These are phyloP conservation scores for Himantopus leucocephalus DNA, from an alignment of 2,113 vertebrate genomes.

Conservation along the genomic window DNA sequence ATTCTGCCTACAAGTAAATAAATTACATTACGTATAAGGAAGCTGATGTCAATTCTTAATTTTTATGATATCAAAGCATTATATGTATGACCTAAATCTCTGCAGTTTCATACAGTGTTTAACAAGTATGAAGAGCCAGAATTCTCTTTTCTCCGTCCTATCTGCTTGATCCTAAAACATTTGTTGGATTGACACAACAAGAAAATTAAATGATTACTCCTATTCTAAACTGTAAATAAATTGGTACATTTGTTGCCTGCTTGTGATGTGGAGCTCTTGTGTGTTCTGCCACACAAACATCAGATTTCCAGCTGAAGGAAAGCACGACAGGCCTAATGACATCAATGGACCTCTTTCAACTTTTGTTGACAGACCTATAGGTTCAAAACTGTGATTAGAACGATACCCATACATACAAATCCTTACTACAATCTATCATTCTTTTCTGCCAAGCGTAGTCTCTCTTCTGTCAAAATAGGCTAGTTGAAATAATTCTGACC, in stretches of 20 bases:
- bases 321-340: background rate
- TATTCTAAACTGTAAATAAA: background rate
- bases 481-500: constrained; percentile 50
- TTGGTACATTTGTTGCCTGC: background rate
- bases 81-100: background rate
- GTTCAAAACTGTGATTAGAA: background rate
- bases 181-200: background rate
- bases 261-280: background rate
- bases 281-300: background rate
- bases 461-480: constrained; percentile 44
- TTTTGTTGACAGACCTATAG: background rate
- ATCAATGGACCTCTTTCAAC: background rate
- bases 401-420: background rate
- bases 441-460: background rate
- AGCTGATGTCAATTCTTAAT: background rate
- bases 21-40: background rate
- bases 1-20: background rate
- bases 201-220: background rate
- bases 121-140: background rate
- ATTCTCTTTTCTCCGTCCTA: background rate
- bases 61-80: background rate
- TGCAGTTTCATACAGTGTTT: background rate
- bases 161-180: background rate
- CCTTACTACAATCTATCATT: background rate
- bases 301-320: background rate